Evolutionary conservation across 1,140 invertebrate genomes (phyloP), one percentile per base, ranked within the genome.

Genomic region (Meloidogyne chitwoodi): DNA sequence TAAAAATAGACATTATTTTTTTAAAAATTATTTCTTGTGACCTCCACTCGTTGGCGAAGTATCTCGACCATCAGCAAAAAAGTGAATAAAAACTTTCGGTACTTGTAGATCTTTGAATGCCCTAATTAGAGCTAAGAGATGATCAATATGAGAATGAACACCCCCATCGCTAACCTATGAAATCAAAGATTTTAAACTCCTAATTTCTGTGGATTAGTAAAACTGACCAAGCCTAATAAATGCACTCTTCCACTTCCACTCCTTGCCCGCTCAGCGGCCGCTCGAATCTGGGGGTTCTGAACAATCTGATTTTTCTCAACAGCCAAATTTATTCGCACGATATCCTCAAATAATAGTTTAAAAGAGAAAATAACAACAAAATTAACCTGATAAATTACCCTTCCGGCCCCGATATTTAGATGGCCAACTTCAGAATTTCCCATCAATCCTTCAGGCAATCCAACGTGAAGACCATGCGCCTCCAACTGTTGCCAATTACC

Each of bases 341-440:
- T 90, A 79, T 89, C 88, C 82, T 87, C 22, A 44, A 75, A 29
- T 75, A 22, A 10, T 24, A 19, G 29, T 56, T 19, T 2, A 11
- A 14, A 31, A 4, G 16, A 74, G 10, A 66, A 80, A 74, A 70
- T 34, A 76, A 65, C 24, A n/a, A 4, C 76, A 77, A 68, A 24
- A 78, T 22, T 34, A 11, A 83, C 86, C 80, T 90, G 89, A 79
- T 89, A 89, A 38, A 90, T 86, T 2, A 90, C 88, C 66, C 89
- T 83, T 31, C 89, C 89, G 68, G 89, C 89, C 19, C 89, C 89
- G 75, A 90, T 89, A 79, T 90, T 90, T 78, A 90, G 77, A 81
- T 90, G 89, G 22, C 89, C 89, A 24, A 90, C 90, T 85, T 90
- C 89, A 24, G 88, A 89, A 71, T 90, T 90, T 11, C 89, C 89